phyloP scores from a whole-genome alignment of 2,113 vertebrate species.

The Riparia riparia region DNA sequence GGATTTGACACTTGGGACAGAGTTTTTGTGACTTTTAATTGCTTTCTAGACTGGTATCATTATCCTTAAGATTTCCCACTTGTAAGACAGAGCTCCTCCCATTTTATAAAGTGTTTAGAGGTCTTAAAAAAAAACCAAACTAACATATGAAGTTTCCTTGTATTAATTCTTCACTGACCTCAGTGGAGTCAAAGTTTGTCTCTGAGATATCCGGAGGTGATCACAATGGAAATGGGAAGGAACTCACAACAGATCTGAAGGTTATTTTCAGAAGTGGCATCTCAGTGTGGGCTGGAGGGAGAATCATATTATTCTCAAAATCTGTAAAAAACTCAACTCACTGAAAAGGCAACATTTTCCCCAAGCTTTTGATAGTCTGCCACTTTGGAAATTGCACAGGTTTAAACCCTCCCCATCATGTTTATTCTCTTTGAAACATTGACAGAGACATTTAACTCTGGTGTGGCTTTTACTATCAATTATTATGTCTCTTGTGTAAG shows the following conservation, averaged over 20 bases:
- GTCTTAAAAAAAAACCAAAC: background rate
- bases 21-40: background rate
- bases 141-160: background rate
- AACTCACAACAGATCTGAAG: background rate
- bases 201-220: background rate
- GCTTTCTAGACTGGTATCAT: background rate
- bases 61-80: background rate
- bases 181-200: background rate
- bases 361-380: background rate
- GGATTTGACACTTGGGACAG: background rate
- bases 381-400: background rate
- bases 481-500: background rate
- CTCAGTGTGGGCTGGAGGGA: background rate
- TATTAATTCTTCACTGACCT: background rate
- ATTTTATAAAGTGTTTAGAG: background rate
- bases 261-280: background rate
- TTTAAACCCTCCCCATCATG: background rate
- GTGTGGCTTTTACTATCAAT: constrained; percentile 1
- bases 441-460: background rate
- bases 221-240: background rate
- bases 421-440: background rate
- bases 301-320: background rate
- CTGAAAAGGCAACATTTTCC: background rate
- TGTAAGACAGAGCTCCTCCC: background rate
- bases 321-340: background rate